A percentile compares a stretch with the other conserved stretches of the same genome.
These are phyloP conservation scores for Palythoa grandis DNA, from an alignment of 92 coral and sea anemone genomes.

Conservation along the genomic window DNA sequence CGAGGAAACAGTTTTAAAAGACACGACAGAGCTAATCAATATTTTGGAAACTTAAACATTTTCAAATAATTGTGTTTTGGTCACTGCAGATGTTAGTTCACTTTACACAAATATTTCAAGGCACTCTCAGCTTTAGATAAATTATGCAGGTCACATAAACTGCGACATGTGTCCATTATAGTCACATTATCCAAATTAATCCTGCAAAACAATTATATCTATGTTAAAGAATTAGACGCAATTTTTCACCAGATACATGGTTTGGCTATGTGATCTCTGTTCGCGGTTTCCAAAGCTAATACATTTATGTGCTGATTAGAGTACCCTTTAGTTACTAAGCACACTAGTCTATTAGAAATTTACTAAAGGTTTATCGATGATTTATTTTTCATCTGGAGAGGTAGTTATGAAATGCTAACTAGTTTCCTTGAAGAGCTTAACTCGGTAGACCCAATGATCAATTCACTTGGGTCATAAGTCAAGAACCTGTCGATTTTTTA, in stretches of 20 bases:
- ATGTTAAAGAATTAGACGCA: not conserved
- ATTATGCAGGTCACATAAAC: not conserved
- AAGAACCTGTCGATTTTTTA: not conserved
- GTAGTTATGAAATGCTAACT: not conserved
- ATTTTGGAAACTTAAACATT: constrained; percentile 19
- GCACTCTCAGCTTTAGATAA: not conserved
- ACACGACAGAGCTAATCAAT: constrained; percentile 13
- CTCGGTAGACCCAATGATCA: not conserved
- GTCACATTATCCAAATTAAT: not conserved
- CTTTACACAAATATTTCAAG: constrained; percentile 15
- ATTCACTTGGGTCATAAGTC: not conserved
- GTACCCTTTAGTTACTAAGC: not conserved
- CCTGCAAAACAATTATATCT: constrained; percentile 3
- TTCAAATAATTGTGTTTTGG: constrained; percentile 10
- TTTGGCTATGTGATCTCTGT: not conserved
- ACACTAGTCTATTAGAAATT: not conserved
- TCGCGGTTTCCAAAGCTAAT: constrained; percentile 3
- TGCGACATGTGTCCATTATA: not conserved
- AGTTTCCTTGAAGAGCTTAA: not conserved
- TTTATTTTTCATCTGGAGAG: not conserved
- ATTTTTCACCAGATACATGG: not conserved
- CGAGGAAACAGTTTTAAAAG: constrained; percentile 14
- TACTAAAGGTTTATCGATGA: constrained; percentile 3
- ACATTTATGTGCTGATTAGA: not conserved
- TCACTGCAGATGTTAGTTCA: constrained; percentile 9